Percentiles rank a stretch among this genome's conserved stretches.
phyloP scores from a whole-genome alignment of 2,888 invertebrate species.

The Andrena marginata region DNA sequence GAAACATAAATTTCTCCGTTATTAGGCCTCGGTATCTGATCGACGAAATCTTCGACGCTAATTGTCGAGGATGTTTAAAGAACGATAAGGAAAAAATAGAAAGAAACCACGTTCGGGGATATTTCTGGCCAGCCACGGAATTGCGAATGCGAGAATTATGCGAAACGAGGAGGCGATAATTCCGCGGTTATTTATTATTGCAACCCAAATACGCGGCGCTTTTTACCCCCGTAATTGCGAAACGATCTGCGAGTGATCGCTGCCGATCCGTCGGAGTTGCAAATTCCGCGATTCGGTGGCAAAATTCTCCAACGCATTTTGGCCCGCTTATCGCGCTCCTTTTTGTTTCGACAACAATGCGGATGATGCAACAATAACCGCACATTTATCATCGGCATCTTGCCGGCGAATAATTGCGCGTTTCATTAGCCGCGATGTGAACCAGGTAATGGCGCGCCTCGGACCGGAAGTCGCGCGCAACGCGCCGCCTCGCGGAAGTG shows the following conservation, averaged over 20 bases:
- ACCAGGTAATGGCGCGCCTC: not conserved
- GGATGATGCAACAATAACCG: constrained; percentile 40
- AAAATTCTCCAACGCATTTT: constrained; percentile 1
- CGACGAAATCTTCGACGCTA: constrained; percentile 31
- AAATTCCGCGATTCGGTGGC: constrained; percentile 2
- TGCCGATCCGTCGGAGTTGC: not conserved
- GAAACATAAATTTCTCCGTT: constrained; percentile 33
- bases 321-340: not conserved
- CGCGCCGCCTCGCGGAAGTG: not conserved
- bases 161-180: constrained; percentile 19
- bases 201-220: constrained; percentile 25
- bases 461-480: constrained; percentile 2
- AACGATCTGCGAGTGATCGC: not conserved
- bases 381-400: constrained; percentile 47
- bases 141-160: constrained; percentile 34
- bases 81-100: not conserved
- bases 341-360: constrained; percentile 38
- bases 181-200: constrained; percentile 28
- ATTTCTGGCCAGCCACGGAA: constrained; percentile 7
- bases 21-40: constrained; percentile 30
- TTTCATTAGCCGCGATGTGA: constrained; percentile 22
- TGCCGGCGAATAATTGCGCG: constrained; percentile 43
- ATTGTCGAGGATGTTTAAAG: constrained; percentile 15
- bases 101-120: not conserved
- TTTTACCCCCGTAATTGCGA: constrained; percentile 7